These are phyloP conservation scores for Leptocoma aspasia DNA, from an alignment of 2,113 vertebrate species.

Conservation along the genomic window DNA sequence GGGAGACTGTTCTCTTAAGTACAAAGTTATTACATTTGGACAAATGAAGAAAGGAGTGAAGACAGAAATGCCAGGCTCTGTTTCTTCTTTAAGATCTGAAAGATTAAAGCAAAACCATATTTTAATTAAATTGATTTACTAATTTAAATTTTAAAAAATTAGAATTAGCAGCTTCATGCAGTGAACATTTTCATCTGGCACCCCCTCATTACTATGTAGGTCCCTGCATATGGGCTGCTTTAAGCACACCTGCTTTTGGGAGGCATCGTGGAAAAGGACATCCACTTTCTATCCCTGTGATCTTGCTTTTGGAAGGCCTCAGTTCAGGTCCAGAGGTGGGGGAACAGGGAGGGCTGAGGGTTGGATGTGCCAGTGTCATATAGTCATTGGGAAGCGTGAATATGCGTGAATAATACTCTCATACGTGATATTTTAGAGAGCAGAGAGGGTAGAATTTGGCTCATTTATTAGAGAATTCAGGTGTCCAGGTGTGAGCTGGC, in stretches of 20 bases:
- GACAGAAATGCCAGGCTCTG: background rate
- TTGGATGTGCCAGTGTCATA: background rate
- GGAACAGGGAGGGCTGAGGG: background rate
- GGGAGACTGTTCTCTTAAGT: background rate
- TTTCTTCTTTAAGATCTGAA: background rate
- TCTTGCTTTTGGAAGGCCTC: background rate
- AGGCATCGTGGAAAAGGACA: background rate
- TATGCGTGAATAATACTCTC: background rate
- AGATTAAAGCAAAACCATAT: slow-evolving; percentile 11
- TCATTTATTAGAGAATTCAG: background rate
- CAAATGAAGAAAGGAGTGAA: background rate
- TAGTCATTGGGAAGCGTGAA: fast-evolving
- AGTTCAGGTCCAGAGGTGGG: background rate
- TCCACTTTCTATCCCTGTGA: background rate
- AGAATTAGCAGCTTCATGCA: background rate
- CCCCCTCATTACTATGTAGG: background rate
- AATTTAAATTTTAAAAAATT: background rate
- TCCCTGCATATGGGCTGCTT: background rate
- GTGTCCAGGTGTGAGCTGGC: fast-evolving
- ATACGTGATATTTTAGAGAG: background rate
- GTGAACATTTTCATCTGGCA: background rate
- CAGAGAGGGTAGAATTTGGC: background rate
- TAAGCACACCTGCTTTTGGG: background rate
- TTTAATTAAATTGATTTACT: slow-evolving; percentile 6
- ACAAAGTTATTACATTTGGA: background rate